Base-by-base conservation (phyloP, 2,113 vertebrate genomes). In the Vimba vimba region DNA sequence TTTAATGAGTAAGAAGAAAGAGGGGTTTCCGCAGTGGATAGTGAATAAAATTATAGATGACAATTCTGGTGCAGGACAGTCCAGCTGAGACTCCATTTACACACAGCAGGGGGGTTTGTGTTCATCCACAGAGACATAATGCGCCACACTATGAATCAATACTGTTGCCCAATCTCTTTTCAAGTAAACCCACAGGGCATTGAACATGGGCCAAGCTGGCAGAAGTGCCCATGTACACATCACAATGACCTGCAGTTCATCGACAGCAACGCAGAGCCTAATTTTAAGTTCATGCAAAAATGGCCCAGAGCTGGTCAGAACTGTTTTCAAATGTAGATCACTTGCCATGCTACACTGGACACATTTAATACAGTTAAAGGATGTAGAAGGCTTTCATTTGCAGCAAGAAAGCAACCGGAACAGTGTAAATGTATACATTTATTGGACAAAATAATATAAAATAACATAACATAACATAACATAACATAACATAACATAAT, bases 71-170 rank as follows among this genome's bases (percentile, higher is more conserved):
- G 81, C 39, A 57, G 45, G 71, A 76, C 36, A 43, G 66, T 76
- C 45, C 79, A 87, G 83, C 86, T 89, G 86, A 87, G 82, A 52
- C 83, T 78, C 79, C 64, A 68, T 75, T 79, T 21, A 79, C 47
- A 64, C 83, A 86, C 45, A 85, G 86, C 62, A 79, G 83, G 52
- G 27, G 17, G 52, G 52, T 43, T 7, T 21, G 33, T 50, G 55
- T 52, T 47, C 69, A 75, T 79, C 39, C 85, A 74, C 57, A 64
- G 33, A 62, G 39, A 86, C 39, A 86, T 84, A 68, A 80, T 64
- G 81, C 39, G 33, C 6, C 33, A 39, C 43, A 76, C 76, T 80
- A 75, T 47, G 76, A 86, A 89, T 82, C 83, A 74, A 85, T 79
- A 83, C 27, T 30, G 43, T 55, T 60, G 75, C 69, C 55, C 52